Evolutionary conservation across 2,888 invertebrate species (phyloP).

Genomic region (Abscondita cerata): DNA sequence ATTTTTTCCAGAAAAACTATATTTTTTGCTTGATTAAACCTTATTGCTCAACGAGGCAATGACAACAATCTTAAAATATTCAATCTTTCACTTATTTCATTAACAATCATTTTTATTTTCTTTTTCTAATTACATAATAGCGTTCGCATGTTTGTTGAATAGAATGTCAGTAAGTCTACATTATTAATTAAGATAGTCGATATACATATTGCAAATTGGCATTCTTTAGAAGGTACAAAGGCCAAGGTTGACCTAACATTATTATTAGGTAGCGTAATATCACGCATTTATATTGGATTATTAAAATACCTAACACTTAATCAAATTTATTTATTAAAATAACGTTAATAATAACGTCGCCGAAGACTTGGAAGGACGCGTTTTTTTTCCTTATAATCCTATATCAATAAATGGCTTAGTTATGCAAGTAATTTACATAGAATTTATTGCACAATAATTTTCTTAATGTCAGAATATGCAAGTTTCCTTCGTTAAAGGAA

Average conservation of each 20-base stretch:
- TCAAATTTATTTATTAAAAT: conserved; percentile 1
- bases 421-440: conserved; percentile 2
- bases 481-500: background rate
- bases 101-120: too few relatives aligned
- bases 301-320: conserved; percentile 25
- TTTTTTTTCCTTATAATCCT: background rate
- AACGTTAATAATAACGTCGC: background rate
- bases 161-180: too few relatives aligned
- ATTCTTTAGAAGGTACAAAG: conserved; percentile 32
- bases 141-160: background rate
- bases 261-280: conserved; percentile 15
- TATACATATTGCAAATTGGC: conserved; percentile 21
- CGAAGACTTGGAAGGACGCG: background rate
- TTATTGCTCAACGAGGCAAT: too few relatives aligned
- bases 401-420: background rate
- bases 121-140: background rate
- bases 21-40: too few relatives aligned
- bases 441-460: conserved; percentile 5
- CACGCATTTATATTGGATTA: conserved; percentile 8
- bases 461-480: conserved; percentile 5
- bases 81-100: too few relatives aligned
- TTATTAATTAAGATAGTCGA: too few relatives aligned
- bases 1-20: too few relatives aligned
- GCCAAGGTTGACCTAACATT: conserved; percentile 28
- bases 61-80: too few relatives aligned